Evolutionary conservation across 1,140 invertebrate species (phyloP).

Genomic region (Drosophila santomea): DNA sequence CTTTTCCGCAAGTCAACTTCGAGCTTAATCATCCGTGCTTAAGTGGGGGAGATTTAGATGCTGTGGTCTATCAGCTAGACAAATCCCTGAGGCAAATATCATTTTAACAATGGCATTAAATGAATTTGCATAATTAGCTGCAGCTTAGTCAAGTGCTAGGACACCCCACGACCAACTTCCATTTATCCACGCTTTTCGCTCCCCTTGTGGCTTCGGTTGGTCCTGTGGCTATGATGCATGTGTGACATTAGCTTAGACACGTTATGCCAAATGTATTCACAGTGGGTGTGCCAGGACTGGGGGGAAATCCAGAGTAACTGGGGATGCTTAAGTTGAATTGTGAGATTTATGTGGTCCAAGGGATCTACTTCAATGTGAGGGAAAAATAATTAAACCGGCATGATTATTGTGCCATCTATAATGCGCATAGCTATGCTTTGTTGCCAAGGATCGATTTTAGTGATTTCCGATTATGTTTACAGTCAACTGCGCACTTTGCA

Average conservation of each 20-base stretch:
- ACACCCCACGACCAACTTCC: conserved; percentile 2
- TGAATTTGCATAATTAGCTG: conserved; percentile 76
- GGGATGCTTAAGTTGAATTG: neutral
- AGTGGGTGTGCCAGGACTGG: conserved; percentile 34
- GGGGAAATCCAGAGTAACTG: neutral
- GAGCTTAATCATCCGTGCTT: conserved; percentile 24
- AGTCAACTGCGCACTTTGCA: neutral
- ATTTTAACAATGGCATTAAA: conserved; percentile 71
- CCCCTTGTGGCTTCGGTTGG: conserved; percentile 7
- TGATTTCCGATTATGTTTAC: neutral
- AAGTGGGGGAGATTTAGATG: conserved; percentile 10
- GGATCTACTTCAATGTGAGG: neutral
- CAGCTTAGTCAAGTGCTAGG: conserved; percentile 42
- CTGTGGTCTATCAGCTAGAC: conserved; percentile 32
- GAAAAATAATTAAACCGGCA: neutral
- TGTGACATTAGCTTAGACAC: conserved; percentile 60
- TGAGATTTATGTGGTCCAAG: neutral
- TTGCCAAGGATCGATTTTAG: neutral
- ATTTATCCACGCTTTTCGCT: conserved; percentile 12
- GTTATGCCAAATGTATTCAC: conserved; percentile 47
- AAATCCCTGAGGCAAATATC: conserved; percentile 60
- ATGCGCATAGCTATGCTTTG: neutral
- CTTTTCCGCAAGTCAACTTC: conserved; percentile 35
- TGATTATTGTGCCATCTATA: too few species aligned
- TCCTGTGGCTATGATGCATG: conserved; percentile 69